phyloP scores from a whole-genome alignment of 2,888 invertebrate species.

The Prostheceraeus crozeri region DNA sequence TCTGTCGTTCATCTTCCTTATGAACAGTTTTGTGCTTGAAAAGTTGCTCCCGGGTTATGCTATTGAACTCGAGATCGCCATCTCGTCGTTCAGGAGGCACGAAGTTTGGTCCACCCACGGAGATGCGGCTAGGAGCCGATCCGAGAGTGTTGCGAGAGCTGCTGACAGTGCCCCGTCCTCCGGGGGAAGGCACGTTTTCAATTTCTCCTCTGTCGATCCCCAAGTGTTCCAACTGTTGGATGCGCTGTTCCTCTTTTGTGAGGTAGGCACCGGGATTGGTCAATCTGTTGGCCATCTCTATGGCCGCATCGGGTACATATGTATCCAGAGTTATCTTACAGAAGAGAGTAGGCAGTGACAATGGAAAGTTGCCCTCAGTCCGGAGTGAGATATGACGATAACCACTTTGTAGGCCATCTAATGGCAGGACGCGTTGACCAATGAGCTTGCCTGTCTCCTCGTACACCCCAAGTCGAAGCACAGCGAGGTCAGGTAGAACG shows the following conservation, averaged over 20 bases:
- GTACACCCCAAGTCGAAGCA: slow-evolving; percentile 91
- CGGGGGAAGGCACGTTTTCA: no score
- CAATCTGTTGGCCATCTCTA: slow-evolving; percentile 92
- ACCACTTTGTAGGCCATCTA: slow-evolving; percentile 86
- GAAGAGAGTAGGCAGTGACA: slow-evolving; percentile 96
- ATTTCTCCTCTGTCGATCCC: slow-evolving; percentile 87
- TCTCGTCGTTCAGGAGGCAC: no score
- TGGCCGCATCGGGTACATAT: slow-evolving; percentile 97
- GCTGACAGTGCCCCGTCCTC: no score
- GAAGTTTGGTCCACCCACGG: no score
- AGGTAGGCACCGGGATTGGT: slow-evolving; percentile 76
- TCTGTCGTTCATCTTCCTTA: no score
- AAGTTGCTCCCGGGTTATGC: no score
- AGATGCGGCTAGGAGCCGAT: no score
- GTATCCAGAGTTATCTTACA: slow-evolving; percentile 98
- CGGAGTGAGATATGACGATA: slow-evolving; percentile 92
- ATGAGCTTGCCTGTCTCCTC: slow-evolving; percentile 92
- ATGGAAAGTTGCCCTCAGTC: slow-evolving; percentile 96
- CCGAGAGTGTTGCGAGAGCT: no score
- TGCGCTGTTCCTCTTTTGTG: slow-evolving; percentile 75
- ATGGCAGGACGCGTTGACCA: slow-evolving; percentile 89
- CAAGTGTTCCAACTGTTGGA: slow-evolving; percentile 85
- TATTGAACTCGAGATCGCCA: no score
- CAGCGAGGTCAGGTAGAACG: slow-evolving; percentile 91
- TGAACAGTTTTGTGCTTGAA: no score